Percentiles rank a stretch among this genome's conserved stretches.
These are phyloP conservation scores for Lophotis ruficrista DNA, from an alignment of 2,113 vertebrate species.

Conservation along the genomic window DNA sequence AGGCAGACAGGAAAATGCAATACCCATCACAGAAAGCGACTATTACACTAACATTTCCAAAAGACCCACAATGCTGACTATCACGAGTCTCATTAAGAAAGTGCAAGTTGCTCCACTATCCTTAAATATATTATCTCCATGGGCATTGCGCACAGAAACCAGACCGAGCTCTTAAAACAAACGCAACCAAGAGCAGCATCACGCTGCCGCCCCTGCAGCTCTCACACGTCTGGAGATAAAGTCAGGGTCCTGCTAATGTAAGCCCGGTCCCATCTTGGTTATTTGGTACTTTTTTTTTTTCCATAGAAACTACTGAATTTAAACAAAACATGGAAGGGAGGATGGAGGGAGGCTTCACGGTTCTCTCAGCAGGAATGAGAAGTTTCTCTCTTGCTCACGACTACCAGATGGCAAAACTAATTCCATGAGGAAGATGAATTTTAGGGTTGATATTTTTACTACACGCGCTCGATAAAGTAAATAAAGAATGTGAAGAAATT, in stretches of 20 bases:
- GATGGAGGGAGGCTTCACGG: not conserved
- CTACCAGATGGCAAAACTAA: conserved; percentile 61
- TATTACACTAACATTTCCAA: not conserved
- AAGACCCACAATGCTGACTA: not conserved
- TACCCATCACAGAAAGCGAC: not conserved
- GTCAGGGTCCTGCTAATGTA: not conserved
- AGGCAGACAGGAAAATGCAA: conserved; percentile 1
- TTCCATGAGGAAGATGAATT: conserved; percentile 44
- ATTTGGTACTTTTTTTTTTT: not conserved
- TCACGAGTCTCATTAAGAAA: conserved; percentile 7
- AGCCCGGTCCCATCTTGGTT: not conserved
- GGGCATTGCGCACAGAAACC: not conserved
- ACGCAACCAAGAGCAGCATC: not conserved
- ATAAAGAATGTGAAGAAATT: conserved; percentile 16
- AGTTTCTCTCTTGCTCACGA: conserved; percentile 7
- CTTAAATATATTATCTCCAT: not conserved
- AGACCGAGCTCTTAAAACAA: not conserved
- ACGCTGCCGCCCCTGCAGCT: not conserved
- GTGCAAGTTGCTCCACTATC: not conserved
- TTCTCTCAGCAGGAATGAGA: conserved; percentile 3
- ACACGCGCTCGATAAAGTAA: conserved; percentile 1
- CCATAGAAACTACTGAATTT: not conserved
- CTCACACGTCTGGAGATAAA: not conserved
- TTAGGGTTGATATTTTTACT: conserved; percentile 53
- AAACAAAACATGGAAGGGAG: not conserved